These are phyloP conservation scores for Acanthosepion lycidas DNA, from an alignment of 2,888 invertebrate genomes.

Conservation along the genomic window DNA sequence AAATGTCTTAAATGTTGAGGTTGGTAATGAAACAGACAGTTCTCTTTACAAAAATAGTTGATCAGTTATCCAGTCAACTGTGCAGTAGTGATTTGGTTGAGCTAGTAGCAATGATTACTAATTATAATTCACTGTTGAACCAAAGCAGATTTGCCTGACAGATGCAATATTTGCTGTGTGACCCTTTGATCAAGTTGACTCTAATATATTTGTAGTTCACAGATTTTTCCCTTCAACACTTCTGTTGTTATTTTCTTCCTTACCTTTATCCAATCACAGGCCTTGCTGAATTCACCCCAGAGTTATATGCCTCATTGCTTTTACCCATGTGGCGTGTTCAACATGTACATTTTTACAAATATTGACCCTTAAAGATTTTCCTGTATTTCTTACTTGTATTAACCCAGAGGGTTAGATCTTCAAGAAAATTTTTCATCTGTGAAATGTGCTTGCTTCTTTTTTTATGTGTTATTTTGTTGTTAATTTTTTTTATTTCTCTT, in stretches of 20 bases:
- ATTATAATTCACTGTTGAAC: background rate
- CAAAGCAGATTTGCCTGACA: background rate
- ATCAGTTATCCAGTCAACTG: no score
- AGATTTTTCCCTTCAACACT: background rate
- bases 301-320: background rate
- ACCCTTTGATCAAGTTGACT: background rate
- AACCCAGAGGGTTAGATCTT: no score
- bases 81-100: no score
- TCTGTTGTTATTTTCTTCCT: background rate
- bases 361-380: no score
- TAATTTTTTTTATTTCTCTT: background rate
- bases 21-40: no score
- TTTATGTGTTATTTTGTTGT: background rate
- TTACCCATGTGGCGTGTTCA: background rate
- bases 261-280: background rate
- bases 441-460: background rate
- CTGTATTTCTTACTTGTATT: no score
- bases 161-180: background rate
- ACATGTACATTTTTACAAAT: background rate
- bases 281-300: background rate
- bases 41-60: no score
- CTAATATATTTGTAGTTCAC: background rate
- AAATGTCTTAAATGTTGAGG: no score
- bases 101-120: background rate
- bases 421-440: background rate